Base-by-base conservation (phyloP, 2,113 vertebrate genomes). In the Vidua macroura region DNA sequence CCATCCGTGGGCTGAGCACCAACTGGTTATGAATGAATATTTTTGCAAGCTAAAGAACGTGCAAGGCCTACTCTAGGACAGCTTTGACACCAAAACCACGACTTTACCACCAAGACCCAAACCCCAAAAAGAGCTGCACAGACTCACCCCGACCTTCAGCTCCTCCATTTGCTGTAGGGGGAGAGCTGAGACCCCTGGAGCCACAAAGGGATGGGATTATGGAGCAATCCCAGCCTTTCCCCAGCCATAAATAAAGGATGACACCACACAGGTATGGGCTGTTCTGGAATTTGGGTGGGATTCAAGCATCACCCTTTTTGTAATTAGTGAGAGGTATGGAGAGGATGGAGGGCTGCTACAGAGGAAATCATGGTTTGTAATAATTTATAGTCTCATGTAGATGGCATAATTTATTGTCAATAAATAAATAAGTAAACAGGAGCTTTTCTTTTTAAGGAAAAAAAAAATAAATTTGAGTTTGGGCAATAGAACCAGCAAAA, bases 11-110 rank as follows among this genome's bases (percentile, higher is more conserved):
- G 76, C 63, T 92, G 70, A 60, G 58, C 63, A 87, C 39, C 10
- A 0, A 31, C 83, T 90, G 37, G 49, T 75, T 44, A 30, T 39
- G 27, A 93, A 92, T 59, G 23, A 94, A 4, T 6, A 21, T 31
- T 72, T 68, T 1, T 56, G 24, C 27, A 64, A 11, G 16, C 35
- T 30, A 4, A 44, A 73, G 23, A n/a, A 78, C 0, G 0, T 1
- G 33, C n/a, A 15, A 30, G 9, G 10, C 35, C 48, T 15, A 0
- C 49, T 73, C n/a, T 1, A 20, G 10, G 7, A 31, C 0, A 49
- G 25, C 15, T 67, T 10, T 66, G 11, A 6, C 44, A 7, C 2
- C 13, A 0, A 2, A n/a, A 7, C 4, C 4, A 1, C 0, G 0
- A 10, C 3, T 7, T 9, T 0, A 28, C 13, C 62, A 15, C 2